Evolutionary conservation across 1,140 invertebrate species (phyloP).

Genomic region (Atta texana): DNA sequence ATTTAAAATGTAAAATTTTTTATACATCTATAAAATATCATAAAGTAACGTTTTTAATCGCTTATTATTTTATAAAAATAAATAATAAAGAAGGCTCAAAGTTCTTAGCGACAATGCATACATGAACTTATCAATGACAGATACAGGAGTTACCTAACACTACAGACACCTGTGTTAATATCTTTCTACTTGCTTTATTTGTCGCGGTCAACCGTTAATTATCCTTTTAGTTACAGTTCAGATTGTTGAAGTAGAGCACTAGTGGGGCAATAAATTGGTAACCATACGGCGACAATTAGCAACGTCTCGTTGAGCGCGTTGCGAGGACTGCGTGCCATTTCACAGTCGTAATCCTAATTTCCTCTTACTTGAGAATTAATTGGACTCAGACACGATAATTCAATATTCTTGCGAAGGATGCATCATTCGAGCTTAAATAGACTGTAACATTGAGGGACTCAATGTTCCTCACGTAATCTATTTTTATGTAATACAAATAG

Average conservation of each 20-base stretch:
- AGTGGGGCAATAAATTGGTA: slow-evolving; percentile 48
- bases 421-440: slow-evolving; percentile 15
- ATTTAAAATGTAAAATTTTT: neutral
- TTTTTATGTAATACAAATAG: neutral
- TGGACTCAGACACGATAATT: slow-evolving; percentile 35
- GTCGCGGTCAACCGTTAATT: slow-evolving; percentile 53
- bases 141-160: slow-evolving; percentile 41
- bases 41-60: neutral
- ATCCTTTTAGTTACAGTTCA: slow-evolving; percentile 59
- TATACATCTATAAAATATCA: slow-evolving; percentile 8
- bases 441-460: neutral
- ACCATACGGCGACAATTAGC: slow-evolving; percentile 64
- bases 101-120: neutral
- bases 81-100: neutral
- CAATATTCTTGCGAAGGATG: slow-evolving; percentile 22
- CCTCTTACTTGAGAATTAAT: slow-evolving; percentile 63
- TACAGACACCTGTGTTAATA: slow-evolving; percentile 25
- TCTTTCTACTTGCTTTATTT: slow-evolving; percentile 54
- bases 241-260: slow-evolving; percentile 20
- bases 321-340: slow-evolving; percentile 49
- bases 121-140: neutral
- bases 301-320: slow-evolving; percentile 59
- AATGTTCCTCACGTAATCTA: neutral
- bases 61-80: slow-evolving; percentile 7
- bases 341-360: slow-evolving; percentile 59